Evolutionary conservation across 2,888 invertebrate genomes (phyloP).

Genomic region (Tipula lateralis): DNA sequence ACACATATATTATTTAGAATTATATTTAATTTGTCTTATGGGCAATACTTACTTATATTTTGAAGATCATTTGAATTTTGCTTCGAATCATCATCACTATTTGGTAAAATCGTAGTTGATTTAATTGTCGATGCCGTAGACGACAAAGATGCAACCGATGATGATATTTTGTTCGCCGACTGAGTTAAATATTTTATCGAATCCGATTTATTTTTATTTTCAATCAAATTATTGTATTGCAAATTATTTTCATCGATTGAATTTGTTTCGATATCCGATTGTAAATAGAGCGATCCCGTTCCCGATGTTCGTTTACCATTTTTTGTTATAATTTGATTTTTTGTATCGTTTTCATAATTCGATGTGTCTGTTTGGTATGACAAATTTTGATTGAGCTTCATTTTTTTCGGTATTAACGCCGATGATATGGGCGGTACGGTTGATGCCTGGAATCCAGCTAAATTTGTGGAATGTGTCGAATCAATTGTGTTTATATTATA

Average conservation of each 20-base stretch:
- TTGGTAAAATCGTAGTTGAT: neutral
- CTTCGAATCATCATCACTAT: neutral
- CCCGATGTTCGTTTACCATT: neutral
- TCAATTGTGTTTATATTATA: neutral
- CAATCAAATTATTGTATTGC: neutral
- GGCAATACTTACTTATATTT: neutral
- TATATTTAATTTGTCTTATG: no score
- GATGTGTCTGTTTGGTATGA: neutral
- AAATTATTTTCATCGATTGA: slow-evolving; percentile 19
- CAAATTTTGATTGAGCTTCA: neutral
- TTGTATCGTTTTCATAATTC: neutral
- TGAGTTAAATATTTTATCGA: neutral
- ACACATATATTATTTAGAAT: no score
- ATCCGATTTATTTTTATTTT: neutral
- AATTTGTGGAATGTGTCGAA: neutral
- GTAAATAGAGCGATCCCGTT: neutral
- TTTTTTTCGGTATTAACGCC: neutral
- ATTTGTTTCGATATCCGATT: slow-evolving; percentile 14
- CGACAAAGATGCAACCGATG: neutral
- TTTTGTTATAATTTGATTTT: neutral
- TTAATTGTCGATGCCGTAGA: neutral
- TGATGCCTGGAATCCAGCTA: neutral
- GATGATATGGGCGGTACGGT: neutral
- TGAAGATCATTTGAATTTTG: neutral
- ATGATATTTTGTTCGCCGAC: neutral